Conservation (phyloP, 2,888 invertebrate genomes). For the Lasius fuliginosus region DNA sequence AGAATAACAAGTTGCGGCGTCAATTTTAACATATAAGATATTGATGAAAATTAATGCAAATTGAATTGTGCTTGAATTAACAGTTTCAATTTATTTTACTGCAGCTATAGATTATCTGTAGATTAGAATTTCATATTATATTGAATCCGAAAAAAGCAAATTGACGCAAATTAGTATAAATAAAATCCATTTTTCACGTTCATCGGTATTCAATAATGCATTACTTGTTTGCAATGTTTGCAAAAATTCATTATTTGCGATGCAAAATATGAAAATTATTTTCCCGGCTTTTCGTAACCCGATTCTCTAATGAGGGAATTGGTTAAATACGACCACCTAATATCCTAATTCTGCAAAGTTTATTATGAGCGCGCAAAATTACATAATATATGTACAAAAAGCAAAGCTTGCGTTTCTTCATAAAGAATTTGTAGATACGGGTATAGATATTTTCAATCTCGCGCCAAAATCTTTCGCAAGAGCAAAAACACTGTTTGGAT, state of each 20-base stretch:
- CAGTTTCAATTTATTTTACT: background rate
- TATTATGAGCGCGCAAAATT: background rate
- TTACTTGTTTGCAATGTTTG: background rate
- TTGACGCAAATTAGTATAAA: background rate
- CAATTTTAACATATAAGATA: background rate
- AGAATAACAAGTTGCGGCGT: background rate
- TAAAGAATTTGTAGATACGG: background rate
- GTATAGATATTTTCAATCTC: background rate
- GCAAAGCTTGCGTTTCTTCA: constrained; percentile 23
- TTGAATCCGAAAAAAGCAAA: background rate
- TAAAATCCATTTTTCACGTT: background rate
- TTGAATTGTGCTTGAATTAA: background rate
- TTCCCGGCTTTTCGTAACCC: background rate
- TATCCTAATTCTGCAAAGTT: background rate
- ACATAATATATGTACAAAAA: background rate
- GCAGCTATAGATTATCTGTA: background rate
- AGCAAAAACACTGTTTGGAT: constrained; percentile 17
- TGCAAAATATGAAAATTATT: constrained; percentile 18
- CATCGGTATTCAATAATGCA: background rate
- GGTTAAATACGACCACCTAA: background rate
- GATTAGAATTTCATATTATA: constrained; percentile 19
- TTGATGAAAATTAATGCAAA: constrained; percentile 3
- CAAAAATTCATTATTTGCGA: constrained; percentile 1
- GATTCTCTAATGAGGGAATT: background rate
- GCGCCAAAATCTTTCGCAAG: background rate